These are phyloP conservation scores for Antheraea assamensis DNA, from an alignment of 2,888 invertebrate genomes.

Conservation along the genomic window DNA sequence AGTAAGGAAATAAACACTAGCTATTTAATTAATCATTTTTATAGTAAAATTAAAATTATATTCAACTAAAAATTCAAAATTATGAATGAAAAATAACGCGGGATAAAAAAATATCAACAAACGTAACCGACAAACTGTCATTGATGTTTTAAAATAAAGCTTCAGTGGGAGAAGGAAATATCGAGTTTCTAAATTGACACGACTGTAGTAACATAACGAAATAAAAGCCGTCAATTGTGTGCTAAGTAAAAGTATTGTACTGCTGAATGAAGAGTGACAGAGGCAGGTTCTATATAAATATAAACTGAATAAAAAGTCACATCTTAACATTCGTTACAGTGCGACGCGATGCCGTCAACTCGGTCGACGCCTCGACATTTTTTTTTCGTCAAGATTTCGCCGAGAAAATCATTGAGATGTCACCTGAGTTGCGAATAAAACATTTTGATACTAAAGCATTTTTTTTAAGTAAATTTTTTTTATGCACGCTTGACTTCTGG, in stretches of 20 bases:
- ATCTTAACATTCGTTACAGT: slow-evolving; percentile 47
- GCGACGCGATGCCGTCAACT: slow-evolving; percentile 47
- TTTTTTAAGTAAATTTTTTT: background rate
- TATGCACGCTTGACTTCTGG: no score
- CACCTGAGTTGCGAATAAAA: slow-evolving; percentile 40
- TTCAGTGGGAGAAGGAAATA: background rate
- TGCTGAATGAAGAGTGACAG: slow-evolving; percentile 61
- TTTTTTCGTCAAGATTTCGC: slow-evolving; percentile 46
- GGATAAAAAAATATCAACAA: background rate
- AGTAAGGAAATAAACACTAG: no score
- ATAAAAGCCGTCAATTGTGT: slow-evolving; percentile 27
- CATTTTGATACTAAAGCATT: slow-evolving; percentile 48
- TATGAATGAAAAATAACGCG: background rate
- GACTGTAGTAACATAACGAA: background rate
- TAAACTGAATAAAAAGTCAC: slow-evolving; percentile 55
- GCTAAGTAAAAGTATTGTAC: slow-evolving; percentile 54
- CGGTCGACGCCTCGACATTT: slow-evolving; percentile 35
- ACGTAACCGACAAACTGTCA: background rate
- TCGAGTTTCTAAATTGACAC: slow-evolving; percentile 9
- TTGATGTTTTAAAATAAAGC: background rate
- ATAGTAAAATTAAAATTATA: no score
- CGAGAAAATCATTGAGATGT: slow-evolving; percentile 58
- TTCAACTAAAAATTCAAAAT: background rate
- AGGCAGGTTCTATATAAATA: slow-evolving; percentile 42
- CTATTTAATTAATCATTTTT: no score